Evolutionary conservation across 2,113 vertebrate species (phyloP), one percentile per base, ranked within the genome.

Genomic region (Pelobates fuscus): DNA sequence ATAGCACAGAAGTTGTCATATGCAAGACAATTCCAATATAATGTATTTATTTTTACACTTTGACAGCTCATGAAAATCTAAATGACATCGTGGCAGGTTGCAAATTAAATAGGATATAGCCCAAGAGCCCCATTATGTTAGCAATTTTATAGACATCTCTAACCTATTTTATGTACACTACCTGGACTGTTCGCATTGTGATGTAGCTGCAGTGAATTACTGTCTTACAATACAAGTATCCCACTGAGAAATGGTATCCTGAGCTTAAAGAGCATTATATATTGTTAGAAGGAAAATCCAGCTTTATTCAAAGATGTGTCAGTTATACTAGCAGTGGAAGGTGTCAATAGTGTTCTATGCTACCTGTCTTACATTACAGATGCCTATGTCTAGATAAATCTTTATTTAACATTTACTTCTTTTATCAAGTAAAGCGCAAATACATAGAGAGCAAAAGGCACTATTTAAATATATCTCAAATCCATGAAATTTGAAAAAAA

Each of bases 31-130:
- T n/a, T 44, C 8, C 17, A n/a, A 26, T 60, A 60, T 17, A 59
- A 41, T 44, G 32, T 44, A 44, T 70, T 59, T 70, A 59, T 60
- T 70, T 27, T 59, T 21, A 70, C n/a, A 59, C 41, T 44, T 18
- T 70, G 57, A 59, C 23, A 70, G 14, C 32, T 59, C 23, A 26
- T 20, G 67, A 27, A 30, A 59, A 8, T 23, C 41, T 29, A 59
- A 27, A 59, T 59, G 67, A 55, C 67, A 70, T 43, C 49, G 41
- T 55, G 23, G 37, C 54, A 25, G 54, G 8, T 32, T 70, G 32
- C 68, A 70, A 70, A 70, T 70, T 60, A 44, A 70, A 70, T 70
- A 26, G 68, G 54, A 44, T 70, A 44, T 60, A 43, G 24, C 68
- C 55, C 55, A 59, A 43, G 55, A 70, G 55, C 32, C 68, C 32